phyloP scores from a whole-genome alignment of 2,888 invertebrate species.

The Eupithecia subumbrata region DNA sequence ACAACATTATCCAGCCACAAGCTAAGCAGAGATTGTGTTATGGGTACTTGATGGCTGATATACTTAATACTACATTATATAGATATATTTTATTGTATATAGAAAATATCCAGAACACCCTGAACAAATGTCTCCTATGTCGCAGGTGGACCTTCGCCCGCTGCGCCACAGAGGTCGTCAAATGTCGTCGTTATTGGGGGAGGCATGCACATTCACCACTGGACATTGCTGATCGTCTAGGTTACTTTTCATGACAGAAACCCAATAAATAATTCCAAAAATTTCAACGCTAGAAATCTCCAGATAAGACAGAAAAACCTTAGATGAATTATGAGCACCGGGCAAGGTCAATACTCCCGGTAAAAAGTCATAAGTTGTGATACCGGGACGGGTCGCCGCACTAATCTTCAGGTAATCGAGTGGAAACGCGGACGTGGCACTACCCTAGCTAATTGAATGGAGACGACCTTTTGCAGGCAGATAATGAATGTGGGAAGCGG shows the following conservation, averaged over 20 bases:
- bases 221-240: too few species aligned
- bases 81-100: too few species aligned
- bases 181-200: too few species aligned
- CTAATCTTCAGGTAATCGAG: conserved; percentile 34
- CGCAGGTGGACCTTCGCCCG: too few species aligned
- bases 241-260: not conserved
- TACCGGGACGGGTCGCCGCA: conserved; percentile 24
- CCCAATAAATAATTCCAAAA: not conserved
- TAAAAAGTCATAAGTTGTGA: conserved; percentile 21
- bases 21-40: too few species aligned
- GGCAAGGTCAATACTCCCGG: not conserved
- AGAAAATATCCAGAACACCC: too few species aligned
- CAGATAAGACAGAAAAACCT: not conserved
- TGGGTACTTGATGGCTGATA: too few species aligned
- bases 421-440: conserved; percentile 36
- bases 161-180: too few species aligned
- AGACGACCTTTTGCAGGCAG: conserved; percentile 30
- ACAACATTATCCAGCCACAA: too few species aligned
- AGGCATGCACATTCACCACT: too few species aligned
- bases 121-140: too few species aligned
- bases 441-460: conserved; percentile 33
- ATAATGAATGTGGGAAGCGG: conserved; percentile 24
- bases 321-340: not conserved
- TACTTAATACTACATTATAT: too few species aligned
- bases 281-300: not conserved